phyloP scores from a whole-genome alignment of 2,888 invertebrate genomes.

The Galeopsomyia nigrocyanea region DNA sequence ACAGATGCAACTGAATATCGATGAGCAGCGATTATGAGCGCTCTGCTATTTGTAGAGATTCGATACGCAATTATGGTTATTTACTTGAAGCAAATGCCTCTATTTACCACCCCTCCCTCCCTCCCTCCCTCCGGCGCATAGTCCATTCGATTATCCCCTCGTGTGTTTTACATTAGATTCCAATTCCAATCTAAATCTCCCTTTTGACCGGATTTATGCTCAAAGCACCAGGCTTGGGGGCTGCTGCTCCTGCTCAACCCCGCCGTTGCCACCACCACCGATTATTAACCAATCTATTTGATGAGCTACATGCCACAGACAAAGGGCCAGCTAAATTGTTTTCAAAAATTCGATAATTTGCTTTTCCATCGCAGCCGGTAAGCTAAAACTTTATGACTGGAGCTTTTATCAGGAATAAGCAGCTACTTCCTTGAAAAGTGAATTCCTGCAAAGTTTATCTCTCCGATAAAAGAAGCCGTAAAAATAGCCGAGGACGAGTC shows the following conservation, averaged over 20 bases:
- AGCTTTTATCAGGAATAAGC: slow-evolving; percentile 5
- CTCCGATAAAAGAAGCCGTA: slow-evolving; percentile 12
- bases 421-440: slow-evolving; percentile 5
- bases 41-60: slow-evolving; percentile 40
- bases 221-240: too few species aligned
- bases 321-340: too few species aligned
- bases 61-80: slow-evolving; percentile 43
- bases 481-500: slow-evolving; percentile 6
- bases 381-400: slow-evolving; percentile 13
- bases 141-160: slow-evolving; percentile 27
- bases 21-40: slow-evolving; percentile 47
- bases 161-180: slow-evolving; percentile 41
- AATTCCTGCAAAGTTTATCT: slow-evolving; percentile 28
- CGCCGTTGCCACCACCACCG: too few species aligned
- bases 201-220: not conserved
- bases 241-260: too few species aligned
- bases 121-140: slow-evolving; percentile 5
- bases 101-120: slow-evolving; percentile 20
- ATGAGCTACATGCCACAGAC: too few species aligned
- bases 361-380: too few species aligned
- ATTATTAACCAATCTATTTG: too few species aligned
- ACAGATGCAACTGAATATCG: slow-evolving; percentile 29
- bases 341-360: too few species aligned
- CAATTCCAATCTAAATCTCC: slow-evolving; percentile 24
- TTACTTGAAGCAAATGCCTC: slow-evolving; percentile 33